Evolutionary conservation across 1,140 invertebrate species (phyloP).

Genomic region (Brachionus manjavacas): DNA sequence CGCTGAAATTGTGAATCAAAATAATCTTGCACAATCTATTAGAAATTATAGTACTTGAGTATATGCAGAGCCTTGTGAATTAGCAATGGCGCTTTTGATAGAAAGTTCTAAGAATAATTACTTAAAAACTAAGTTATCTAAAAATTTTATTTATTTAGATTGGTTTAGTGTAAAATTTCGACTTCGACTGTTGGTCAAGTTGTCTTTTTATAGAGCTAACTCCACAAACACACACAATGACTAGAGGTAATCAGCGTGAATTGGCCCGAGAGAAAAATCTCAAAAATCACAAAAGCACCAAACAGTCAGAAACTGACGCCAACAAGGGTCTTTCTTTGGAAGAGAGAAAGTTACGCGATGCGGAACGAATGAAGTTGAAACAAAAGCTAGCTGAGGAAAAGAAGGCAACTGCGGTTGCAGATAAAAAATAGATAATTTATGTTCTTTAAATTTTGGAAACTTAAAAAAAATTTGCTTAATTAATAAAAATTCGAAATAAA

Average conservation of each 20-base stretch:
- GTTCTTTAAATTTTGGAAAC: background rate
- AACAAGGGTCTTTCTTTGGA: slow-evolving; percentile 38
- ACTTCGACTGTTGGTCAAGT: slow-evolving; percentile 29
- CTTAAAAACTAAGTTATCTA: background rate
- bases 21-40: background rate
- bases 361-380: slow-evolving; percentile 35
- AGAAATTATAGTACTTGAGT: background rate
- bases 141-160: background rate
- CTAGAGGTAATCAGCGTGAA: slow-evolving; percentile 42
- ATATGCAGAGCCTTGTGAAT: background rate
- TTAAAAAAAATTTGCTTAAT: background rate
- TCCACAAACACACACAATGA: slow-evolving; percentile 13
- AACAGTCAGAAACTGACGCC: slow-evolving; percentile 8
- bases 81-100: background rate
- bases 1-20: background rate
- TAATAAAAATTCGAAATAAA: background rate
- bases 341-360: slow-evolving; percentile 35
- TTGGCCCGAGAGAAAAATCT: slow-evolving; percentile 36
- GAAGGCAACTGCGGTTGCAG: background rate
- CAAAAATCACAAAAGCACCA: background rate
- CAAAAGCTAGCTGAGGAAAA: slow-evolving; percentile 30
- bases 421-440: background rate
- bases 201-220: background rate
- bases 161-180: slow-evolving; percentile 31
- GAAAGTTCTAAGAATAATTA: background rate